These are phyloP conservation scores for Ceuthmochares aereus DNA, from an alignment of 2,113 vertebrate genomes.

Conservation along the genomic window DNA sequence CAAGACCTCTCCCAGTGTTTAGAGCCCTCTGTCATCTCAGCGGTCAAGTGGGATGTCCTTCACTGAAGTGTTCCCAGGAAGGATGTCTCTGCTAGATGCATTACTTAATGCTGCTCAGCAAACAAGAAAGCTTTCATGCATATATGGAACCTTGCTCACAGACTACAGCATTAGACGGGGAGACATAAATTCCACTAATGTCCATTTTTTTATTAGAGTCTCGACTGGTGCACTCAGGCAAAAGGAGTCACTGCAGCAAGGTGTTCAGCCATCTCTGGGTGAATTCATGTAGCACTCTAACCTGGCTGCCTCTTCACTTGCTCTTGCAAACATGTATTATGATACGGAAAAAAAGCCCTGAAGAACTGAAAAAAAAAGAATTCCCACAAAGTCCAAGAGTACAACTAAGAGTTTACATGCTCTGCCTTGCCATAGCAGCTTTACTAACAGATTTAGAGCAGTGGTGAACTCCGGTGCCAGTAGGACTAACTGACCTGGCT, in stretches of 20 bases:
- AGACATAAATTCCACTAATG: not conserved
- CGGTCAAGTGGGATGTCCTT: not conserved
- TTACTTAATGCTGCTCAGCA: not conserved
- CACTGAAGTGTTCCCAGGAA: conserved; percentile 33
- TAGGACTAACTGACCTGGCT: not conserved
- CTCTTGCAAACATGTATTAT: not conserved
- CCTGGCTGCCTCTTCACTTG: not conserved
- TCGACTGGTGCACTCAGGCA: fast-evolving
- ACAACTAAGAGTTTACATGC: not conserved
- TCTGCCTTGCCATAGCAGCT: not conserved
- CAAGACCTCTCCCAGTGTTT: not conserved
- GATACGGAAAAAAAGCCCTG: not conserved
- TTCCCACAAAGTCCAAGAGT: not conserved
- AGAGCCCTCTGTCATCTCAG: not conserved
- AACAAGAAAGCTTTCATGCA: not conserved
- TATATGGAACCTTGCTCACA: not conserved
- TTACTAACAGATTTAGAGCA: not conserved
- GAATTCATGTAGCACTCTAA: not conserved
- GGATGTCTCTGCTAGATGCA: not conserved
- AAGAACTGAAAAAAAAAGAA: not conserved
- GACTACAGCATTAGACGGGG: fast-evolving
- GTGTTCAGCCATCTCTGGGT: not conserved
- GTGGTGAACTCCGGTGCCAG: not conserved
- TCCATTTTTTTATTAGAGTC: not conserved
- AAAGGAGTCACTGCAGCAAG: not conserved